Conservation (phyloP, 2,888 invertebrate genomes). For the Rosalia funebris region DNA sequence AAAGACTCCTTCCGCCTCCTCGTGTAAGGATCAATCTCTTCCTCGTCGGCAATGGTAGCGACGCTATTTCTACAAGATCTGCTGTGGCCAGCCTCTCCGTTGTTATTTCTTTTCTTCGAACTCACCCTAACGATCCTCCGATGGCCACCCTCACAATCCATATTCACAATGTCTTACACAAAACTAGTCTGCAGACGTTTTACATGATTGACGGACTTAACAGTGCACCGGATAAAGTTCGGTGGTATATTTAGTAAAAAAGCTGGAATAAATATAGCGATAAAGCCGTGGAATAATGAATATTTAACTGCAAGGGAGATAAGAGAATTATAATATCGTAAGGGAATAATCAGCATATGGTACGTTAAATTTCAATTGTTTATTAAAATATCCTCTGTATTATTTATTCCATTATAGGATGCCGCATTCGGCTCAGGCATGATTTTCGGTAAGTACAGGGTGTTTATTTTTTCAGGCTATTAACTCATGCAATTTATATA, state of each 20-base stretch:
- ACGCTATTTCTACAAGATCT: conserved; percentile 27
- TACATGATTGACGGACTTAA: neutral
- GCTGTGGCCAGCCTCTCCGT: conserved; percentile 15
- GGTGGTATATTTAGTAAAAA: conserved; percentile 1
- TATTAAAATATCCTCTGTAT: neutral
- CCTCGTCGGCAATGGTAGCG: conserved; percentile 37
- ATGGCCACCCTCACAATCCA: conserved; percentile 53
- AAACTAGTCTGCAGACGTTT: neutral
- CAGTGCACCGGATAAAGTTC: neutral
- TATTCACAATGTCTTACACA: conserved; percentile 29
- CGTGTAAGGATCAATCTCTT: conserved; percentile 46
- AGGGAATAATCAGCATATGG: conserved; percentile 22
- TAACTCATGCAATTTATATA: too few species aligned
- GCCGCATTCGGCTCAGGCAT: too few species aligned
- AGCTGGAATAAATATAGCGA: conserved; percentile 2
- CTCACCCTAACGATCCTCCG: conserved; percentile 56
- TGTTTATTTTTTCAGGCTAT: too few species aligned
- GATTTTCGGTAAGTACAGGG: too few species aligned
- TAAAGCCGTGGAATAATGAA: conserved; percentile 19
- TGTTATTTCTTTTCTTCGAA: conserved; percentile 44
- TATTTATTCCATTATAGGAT: conserved; percentile 4
- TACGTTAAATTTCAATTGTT: conserved; percentile 22
- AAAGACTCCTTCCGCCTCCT: conserved; percentile 48
- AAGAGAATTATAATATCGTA: conserved; percentile 23
- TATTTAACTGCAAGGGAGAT: conserved; percentile 22